Conservation (phyloP, 2,797 vertebrate species). For the Sciurus carolinensis region DNA sequence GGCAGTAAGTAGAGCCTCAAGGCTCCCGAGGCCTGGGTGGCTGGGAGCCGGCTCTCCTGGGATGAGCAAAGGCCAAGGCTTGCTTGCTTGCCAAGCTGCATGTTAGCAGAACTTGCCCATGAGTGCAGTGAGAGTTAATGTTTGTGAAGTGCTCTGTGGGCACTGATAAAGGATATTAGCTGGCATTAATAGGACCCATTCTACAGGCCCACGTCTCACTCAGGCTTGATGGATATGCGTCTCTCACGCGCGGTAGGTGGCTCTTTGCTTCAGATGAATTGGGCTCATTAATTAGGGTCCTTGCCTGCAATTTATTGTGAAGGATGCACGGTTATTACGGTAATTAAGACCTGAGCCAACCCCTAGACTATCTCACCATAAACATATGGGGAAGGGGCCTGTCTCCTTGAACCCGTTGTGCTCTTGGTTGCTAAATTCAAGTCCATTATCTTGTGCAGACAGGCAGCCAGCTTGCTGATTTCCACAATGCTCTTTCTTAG, state of each 20-base stretch:
- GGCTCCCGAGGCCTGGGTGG: background rate
- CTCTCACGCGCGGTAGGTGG: background rate
- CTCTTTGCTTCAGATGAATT: conserved; percentile 54
- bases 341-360: conserved; percentile 70
- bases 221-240: background rate
- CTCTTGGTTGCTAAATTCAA: conserved; percentile 29
- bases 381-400: background rate
- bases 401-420: background rate
- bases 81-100: background rate
- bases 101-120: conserved; percentile 61
- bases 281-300: conserved; percentile 75
- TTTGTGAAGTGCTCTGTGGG: conserved; percentile 55
- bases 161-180: conserved; percentile 56
- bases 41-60: background rate
- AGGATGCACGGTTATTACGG: conserved; percentile 19
- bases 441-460: conserved; percentile 52
- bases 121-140: conserved; percentile 60
- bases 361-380: conserved; percentile 8
- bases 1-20: background rate
- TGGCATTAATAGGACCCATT: background rate
- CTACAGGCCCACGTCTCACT: background rate
- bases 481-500: background rate
- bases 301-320: conserved; percentile 52
- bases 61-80: background rate
- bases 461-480: conserved; percentile 7